Percentiles rank a stretch among this genome's conserved stretches.
These are phyloP conservation scores for Phrixothrix hirtus DNA, from an alignment of 2,888 invertebrate species.

Conservation along the genomic window DNA sequence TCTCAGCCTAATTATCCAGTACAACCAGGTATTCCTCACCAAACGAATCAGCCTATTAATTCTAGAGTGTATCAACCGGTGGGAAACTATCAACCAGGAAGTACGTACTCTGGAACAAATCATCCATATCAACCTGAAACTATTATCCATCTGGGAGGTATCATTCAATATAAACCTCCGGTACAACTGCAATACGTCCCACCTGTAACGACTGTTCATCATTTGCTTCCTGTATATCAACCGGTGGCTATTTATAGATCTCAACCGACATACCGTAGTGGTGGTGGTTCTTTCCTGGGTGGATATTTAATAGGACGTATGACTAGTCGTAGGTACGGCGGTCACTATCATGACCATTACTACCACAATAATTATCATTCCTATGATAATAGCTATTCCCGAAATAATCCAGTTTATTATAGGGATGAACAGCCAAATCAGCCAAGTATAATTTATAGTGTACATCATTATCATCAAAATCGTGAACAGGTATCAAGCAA, in stretches of 20 bases:
- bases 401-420: background rate
- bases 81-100: background rate
- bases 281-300: constrained; percentile 10
- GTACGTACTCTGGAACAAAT: background rate
- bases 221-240: constrained; percentile 11
- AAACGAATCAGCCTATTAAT: too few species aligned
- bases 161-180: constrained; percentile 15
- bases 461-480: constrained; percentile 49
- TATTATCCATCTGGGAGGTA: background rate
- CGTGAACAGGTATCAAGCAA: constrained; percentile 37
- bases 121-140: constrained; percentile 16
- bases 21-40: background rate
- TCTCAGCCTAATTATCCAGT: constrained; percentile 3
- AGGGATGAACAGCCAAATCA: background rate
- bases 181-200: constrained; percentile 11
- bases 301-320: constrained; percentile 20
- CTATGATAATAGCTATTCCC: background rate
- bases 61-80: too few species aligned
- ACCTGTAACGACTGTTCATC: constrained; percentile 2
- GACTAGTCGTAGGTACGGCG: background rate
- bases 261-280: constrained; percentile 1
- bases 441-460: constrained; percentile 36
- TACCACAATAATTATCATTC: constrained; percentile 1
- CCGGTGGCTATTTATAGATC: constrained; percentile 6
- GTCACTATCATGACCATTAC: constrained; percentile 8